Base-by-base conservation (phyloP, 2,113 vertebrate species). In the Emydocephalus ijimae region DNA sequence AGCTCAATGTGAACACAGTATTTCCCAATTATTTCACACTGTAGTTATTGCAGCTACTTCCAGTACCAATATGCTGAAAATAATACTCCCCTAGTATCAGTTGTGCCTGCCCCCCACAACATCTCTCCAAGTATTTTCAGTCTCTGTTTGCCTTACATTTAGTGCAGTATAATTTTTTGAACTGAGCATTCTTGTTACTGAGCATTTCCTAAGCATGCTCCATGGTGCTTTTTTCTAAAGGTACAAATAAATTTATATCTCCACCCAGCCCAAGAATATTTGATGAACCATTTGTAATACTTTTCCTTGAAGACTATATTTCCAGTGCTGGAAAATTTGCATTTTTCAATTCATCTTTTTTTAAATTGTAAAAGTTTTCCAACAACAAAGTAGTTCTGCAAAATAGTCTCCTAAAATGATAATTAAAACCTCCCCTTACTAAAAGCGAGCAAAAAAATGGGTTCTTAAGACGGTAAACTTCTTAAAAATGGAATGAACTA, bases 381-480 rank as follows among this genome's bases (percentile, higher is more conserved):
- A 52, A 26, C 39, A 50, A 52, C 23, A 11, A 85, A 8, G 20
- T 85, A 45, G 24, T 87, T 15, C 18, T 5, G 15, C n/a, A 52
- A 24, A 87, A 52, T 7, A 48, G 5, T 55, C 45, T 50, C 45
- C 45, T 50, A 48, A 87, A 24, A 26, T 5, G 1, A 48, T 50
- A 14, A 86, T 18, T 87, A 34, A 4, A 45, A 2, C 39, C 24
- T 9, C 15, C 81, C n/a, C 92, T 92, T 93, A 91, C 92, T 59
- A 89, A 91, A 93, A 95, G 12, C 26, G n/a, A n/a, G 11, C 11
- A n/a, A 29, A 69, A 61, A 29, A n/a, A 14, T 69, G 3, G 26
- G 14, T 69, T 64, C 26, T 64, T 69, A 69, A 91, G 92, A 92
- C 81, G 95, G 94, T 92, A 95, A 55, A 94, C 91, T 88, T 56